These are phyloP conservation scores for Parasteatoda lunata DNA, from an alignment of 2,888 invertebrate species.

Conservation along the genomic window DNA sequence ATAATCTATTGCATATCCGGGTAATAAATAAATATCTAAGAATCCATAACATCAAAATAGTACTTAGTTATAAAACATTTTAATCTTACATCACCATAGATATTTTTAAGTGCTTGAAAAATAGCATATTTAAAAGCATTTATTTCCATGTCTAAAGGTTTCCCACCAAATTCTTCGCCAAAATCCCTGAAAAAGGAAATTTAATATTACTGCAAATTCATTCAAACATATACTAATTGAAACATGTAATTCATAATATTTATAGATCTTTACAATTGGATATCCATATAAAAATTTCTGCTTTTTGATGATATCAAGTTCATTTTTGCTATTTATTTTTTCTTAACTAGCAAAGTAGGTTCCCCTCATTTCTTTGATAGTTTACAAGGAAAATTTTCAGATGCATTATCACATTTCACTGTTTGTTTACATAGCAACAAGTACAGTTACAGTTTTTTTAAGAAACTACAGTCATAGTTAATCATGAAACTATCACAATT, in stretches of 20 bases:
- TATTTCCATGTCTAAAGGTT: conserved; percentile 40
- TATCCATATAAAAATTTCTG: conserved; percentile 40
- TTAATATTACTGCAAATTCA: too few species aligned
- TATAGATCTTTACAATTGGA: conserved; percentile 25
- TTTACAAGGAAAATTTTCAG: too few species aligned
- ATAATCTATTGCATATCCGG: too few species aligned
- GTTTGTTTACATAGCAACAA: too few species aligned
- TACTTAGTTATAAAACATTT: background rate
- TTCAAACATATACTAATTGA: background rate
- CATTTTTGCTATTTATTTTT: too few species aligned
- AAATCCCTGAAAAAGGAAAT: conserved; percentile 46
- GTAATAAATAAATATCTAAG: background rate
- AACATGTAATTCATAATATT: background rate
- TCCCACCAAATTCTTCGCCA: conserved; percentile 40
- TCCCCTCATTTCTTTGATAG: too few species aligned
- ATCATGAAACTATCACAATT: too few species aligned
- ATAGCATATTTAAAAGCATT: conserved; percentile 44
- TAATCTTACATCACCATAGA: conserved; percentile 49
- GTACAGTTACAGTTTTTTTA: too few species aligned
- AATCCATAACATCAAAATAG: background rate
- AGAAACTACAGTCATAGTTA: too few species aligned
- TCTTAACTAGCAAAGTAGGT: too few species aligned
- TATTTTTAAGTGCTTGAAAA: conserved; percentile 41
- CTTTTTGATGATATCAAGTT: background rate
- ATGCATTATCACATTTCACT: too few species aligned